phyloP scores from a whole-genome alignment of 2,113 vertebrate genomes.

The Lanius ludovicianus region DNA sequence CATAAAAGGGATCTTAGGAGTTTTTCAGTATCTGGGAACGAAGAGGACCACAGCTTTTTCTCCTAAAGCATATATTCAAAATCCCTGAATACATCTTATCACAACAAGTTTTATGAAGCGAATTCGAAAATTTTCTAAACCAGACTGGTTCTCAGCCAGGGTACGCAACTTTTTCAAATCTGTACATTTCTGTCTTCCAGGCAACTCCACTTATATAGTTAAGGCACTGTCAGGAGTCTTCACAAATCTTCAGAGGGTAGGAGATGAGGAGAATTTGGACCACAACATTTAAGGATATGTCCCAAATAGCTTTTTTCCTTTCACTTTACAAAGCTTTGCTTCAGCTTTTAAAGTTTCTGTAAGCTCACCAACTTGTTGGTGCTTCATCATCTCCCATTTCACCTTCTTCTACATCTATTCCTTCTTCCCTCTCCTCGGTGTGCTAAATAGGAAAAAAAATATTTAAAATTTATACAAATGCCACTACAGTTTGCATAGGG shows the following conservation, averaged over 20 bases:
- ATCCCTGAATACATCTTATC: not conserved
- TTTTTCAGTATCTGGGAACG: not conserved
- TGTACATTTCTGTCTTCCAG: not conserved
- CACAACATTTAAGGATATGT: not conserved
- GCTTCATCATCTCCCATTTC: slow-evolving; percentile 98
- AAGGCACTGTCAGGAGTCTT: not conserved
- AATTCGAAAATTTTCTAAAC: not conserved
- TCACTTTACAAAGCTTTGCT: not conserved
- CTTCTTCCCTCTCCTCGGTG: slow-evolving; percentile 89
- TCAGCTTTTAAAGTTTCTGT: not conserved
- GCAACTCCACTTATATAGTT: not conserved
- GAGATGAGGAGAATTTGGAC: not conserved
- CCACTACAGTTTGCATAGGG: not conserved
- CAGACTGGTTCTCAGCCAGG: not conserved
- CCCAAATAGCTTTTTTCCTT: not conserved
- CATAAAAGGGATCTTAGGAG: not conserved
- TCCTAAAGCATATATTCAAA: not conserved
- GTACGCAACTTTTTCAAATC: not conserved
- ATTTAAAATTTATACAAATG: not conserved
- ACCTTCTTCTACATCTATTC: slow-evolving; percentile 96
- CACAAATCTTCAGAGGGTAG: not conserved
- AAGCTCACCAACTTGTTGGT: slow-evolving; percentile 87
- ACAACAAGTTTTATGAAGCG: not conserved
- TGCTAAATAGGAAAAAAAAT: slow-evolving; percentile 70
- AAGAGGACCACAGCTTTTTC: not conserved